These are phyloP conservation scores for Cryptocephalus primarius DNA, from an alignment of 2,888 invertebrate genomes.

Conservation along the genomic window DNA sequence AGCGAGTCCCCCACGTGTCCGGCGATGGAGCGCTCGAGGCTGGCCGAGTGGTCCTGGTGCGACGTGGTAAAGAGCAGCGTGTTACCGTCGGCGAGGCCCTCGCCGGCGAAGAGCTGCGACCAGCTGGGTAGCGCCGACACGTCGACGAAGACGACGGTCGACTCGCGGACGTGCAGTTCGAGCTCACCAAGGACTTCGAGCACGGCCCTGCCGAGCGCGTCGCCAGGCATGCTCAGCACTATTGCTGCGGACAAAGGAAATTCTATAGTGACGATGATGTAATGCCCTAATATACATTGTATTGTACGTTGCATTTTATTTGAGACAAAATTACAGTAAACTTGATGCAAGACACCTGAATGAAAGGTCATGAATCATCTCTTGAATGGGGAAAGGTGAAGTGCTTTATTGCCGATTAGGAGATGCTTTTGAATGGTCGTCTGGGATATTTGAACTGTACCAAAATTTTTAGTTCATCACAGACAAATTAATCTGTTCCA, in stretches of 20 bases:
- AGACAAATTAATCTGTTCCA: too few relatives aligned
- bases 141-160: slow-evolving; percentile 38
- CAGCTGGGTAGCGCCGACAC: slow-evolving; percentile 35
- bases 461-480: too few relatives aligned
- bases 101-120: slow-evolving; percentile 21
- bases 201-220: slow-evolving; percentile 33
- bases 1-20: slow-evolving; percentile 13
- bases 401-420: too few relatives aligned
- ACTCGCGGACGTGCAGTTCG: slow-evolving; percentile 35
- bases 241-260: slow-evolving; percentile 34
- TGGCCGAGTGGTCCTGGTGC: slow-evolving; percentile 2
- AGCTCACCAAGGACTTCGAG: slow-evolving; percentile 36
- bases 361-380: too few relatives aligned
- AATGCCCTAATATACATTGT: too few relatives aligned
- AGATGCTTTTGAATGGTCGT: too few relatives aligned
- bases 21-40: slow-evolving; percentile 17
- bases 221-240: slow-evolving; percentile 42
- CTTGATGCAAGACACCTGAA: too few relatives aligned
- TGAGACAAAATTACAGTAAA: too few relatives aligned
- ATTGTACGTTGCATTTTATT: too few relatives aligned
- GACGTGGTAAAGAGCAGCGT: slow-evolving; percentile 6
- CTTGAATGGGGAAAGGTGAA: too few relatives aligned
- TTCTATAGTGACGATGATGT: too few relatives aligned
- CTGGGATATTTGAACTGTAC: too few relatives aligned
- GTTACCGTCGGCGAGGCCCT: slow-evolving; percentile 6